Base-by-base conservation (phyloP, 2,113 vertebrate genomes). In the Cygnus buccinator region DNA sequence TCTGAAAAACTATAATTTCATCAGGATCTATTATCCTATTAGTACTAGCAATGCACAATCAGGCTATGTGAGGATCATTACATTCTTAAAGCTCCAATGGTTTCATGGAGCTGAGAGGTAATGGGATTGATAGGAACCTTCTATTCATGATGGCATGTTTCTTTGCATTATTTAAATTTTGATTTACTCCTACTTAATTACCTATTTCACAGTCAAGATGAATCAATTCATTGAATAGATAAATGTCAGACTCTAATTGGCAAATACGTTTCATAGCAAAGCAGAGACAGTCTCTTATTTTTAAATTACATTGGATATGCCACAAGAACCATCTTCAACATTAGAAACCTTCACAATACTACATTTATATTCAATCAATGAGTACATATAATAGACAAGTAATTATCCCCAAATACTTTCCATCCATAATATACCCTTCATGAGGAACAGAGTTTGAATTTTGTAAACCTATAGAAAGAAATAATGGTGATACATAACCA, bases 161-260 rank as follows among this genome's bases (percentile, higher is more conserved):
- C n/a, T 90, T 79, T 91, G 67, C n/a, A 70, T 92, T 95, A 93
- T 97, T 97, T 95, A 97, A 93, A 87, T 59, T 90, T 96, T 89
- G 13, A 91, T 92, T 85, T 96, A 89, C 25, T 85, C 39, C 71
- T 87, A 75, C 59, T 67, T 86, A 96, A 88, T 85, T 90, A 86
- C 14, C 3, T 72, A 79, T 92, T 87, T 89, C 55, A 59, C 22
- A 95, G 58, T 94, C 74, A 94, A 94, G 46, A 91, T 87, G 59
- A 94, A 90, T 95, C 39, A 94, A 91, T 26, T 9, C 44, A 74
- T 82, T 87, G 46, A 80, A 84, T 31, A 84, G 43, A 68, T 52
- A 93, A 92, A 93, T 82, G 37, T 43, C 65, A 80, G 52, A 31
- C 22, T 54, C 74, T 58, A 89, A 68, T 11, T 93, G 83, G 52